Base-by-base conservation (phyloP, 2,797 vertebrate species). In the Chrosomus eos region DNA sequence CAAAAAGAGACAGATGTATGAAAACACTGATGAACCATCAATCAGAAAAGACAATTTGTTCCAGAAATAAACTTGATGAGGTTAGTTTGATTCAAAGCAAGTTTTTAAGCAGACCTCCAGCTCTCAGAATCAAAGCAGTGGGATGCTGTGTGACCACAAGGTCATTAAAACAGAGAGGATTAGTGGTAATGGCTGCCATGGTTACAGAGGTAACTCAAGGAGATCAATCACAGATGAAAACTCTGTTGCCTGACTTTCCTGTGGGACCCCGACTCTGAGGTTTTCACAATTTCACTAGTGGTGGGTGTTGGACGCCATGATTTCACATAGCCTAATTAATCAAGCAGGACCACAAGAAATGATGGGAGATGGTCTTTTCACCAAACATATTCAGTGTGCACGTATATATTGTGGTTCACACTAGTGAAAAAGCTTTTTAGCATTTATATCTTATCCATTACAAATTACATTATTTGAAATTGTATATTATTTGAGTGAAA, bases 131-230 rank as follows among this genome's bases (percentile, higher is more conserved):
- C 85, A 87, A 89, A 88, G 87, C 81, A 53, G 38, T 48, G 45
- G 55, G 23, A 87, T 60, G 45, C 43, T 55, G 5, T 36, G 53
- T 33, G 83, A 82, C 71, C 78, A 85, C 40, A 18, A 73, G 58
- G 67, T 81, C 74, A 76, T 88, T 90, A 64, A 88, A 89, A 85
- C 83, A 85, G 81, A 58, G 66, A 53, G 74, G 80, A 84, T 89
- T 83, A 86, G 66, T 64, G 81, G 72, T 75, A 70, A 71, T 19
- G 79, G 82, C 67, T 86, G 70, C 72, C 76, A 87, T 74, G 60
- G 88, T 67, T 66, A 85, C 77, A 33, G 55, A 82, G 76, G 82
- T 85, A 68, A 83, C 79, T 81, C 71, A 43, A 58, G 48, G 16
- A 83, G 86, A 83, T 80, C 72, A 55, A 62, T 77, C 75, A 87